Percentiles rank a stretch among this genome's conserved stretches.
phyloP scores from a whole-genome alignment of 2,888 invertebrate genomes.

The Melanostoma mellinum region DNA sequence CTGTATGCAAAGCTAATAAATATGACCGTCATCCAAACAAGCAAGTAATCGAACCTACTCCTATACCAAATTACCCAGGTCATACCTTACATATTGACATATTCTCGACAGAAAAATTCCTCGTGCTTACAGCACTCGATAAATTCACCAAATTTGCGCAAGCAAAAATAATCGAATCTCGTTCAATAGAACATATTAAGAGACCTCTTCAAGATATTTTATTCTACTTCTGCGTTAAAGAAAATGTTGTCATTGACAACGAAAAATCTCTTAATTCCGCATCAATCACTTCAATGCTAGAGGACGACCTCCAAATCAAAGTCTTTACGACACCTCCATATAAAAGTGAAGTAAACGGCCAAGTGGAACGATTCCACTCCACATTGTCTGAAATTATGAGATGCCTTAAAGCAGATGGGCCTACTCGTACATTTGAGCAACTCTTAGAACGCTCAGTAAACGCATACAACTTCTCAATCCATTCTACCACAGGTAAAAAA shows the following conservation, averaged over 20 bases:
- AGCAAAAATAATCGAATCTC: conserved; percentile 25
- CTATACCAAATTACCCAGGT: conserved; percentile 21
- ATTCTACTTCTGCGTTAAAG: too few species aligned
- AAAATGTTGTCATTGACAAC: background rate
- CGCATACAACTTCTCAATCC: conserved; percentile 29
- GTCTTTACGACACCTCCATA: too few species aligned
- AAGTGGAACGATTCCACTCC: too few species aligned
- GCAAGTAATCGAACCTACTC: conserved; percentile 25
- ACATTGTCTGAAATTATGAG: conserved; percentile 14
- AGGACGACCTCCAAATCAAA: background rate
- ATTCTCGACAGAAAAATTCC: conserved; percentile 31
- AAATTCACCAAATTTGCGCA: conserved; percentile 35
- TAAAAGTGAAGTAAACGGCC: too few species aligned
- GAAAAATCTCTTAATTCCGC: conserved; percentile 19
- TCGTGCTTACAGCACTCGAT: conserved; percentile 18
- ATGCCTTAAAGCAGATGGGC: conserved; percentile 1
- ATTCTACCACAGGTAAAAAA: conserved; percentile 53
- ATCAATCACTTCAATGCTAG: conserved; percentile 15
- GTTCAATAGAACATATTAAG: conserved; percentile 9
- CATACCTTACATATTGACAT: conserved; percentile 21
- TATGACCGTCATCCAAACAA: conserved; percentile 1
- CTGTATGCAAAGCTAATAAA: too few species aligned
- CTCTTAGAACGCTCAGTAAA: conserved; percentile 51
- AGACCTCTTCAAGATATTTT: too few species aligned
- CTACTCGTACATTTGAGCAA: conserved; percentile 37